Percentiles rank a stretch among this genome's conserved stretches.
Evolutionary conservation across 2,113 vertebrate species (phyloP).

Genomic region (Raja brachyura): DNA sequence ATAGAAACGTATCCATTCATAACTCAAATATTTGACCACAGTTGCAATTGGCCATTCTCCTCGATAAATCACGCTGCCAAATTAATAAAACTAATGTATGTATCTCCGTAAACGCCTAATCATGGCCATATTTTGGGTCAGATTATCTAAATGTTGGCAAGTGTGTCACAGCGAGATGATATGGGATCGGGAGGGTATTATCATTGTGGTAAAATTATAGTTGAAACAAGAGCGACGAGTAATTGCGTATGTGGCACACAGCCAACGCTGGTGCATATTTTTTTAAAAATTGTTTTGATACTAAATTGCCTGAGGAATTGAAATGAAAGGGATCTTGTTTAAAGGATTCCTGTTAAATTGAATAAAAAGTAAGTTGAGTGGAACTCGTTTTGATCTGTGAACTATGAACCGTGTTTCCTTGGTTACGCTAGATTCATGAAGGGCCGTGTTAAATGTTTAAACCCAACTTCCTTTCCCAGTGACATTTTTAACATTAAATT

Average conservation of each 20-base stretch:
- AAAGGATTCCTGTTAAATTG: slow-evolving; percentile 9
- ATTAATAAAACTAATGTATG: neutral
- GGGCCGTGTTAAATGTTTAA: neutral
- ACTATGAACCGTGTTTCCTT: neutral
- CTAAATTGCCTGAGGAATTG: slow-evolving; percentile 26
- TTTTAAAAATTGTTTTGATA: slow-evolving; percentile 34
- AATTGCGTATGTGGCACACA: slow-evolving; percentile 1
- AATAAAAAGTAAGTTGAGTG: slow-evolving; percentile 21
- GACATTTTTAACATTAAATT: neutral
- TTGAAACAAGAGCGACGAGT: slow-evolving; percentile 27
- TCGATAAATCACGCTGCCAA: slow-evolving; percentile 1
- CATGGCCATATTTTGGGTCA: neutral
- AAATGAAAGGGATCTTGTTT: slow-evolving; percentile 32
- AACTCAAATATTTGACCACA: slow-evolving; percentile 14
- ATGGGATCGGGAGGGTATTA: neutral
- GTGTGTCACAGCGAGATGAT: neutral
- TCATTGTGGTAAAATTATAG: slow-evolving; percentile 1
- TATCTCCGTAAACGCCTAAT: slow-evolving; percentile 17
- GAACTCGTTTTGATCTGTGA: neutral
- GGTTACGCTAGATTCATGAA: neutral
- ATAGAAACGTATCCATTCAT: slow-evolving; percentile 38
- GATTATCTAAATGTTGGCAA: neutral
- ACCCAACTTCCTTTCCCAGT: neutral
- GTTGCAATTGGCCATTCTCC: slow-evolving; percentile 27
- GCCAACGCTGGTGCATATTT: slow-evolving; percentile 13